phyloP scores from a whole-genome alignment of 1,140 invertebrate genomes.

The Dendroctonus ponderosae region DNA sequence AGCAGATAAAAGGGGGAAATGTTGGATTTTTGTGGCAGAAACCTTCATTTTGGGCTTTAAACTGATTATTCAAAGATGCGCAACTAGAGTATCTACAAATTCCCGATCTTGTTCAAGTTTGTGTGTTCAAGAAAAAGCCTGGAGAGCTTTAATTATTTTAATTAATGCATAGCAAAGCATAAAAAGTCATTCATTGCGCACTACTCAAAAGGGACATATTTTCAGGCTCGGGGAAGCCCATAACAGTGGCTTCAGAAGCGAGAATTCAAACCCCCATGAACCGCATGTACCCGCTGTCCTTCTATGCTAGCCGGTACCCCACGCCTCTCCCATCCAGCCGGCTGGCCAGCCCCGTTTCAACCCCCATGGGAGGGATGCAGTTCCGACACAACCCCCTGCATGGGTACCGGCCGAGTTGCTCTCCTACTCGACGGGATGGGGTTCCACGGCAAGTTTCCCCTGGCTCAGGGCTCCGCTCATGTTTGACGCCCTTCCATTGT shows the following conservation, averaged over 20 bases:
- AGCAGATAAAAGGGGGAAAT: too few relatives aligned
- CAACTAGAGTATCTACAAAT: too few relatives aligned
- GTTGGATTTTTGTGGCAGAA: too few relatives aligned
- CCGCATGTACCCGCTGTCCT: conserved; percentile 66
- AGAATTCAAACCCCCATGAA: conserved; percentile 77
- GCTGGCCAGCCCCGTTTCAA: conserved; percentile 46
- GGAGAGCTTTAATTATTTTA: too few relatives aligned
- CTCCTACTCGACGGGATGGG: conserved; percentile 57
- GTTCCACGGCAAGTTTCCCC: conserved; percentile 57
- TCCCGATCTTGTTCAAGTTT: too few relatives aligned
- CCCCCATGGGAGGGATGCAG: conserved; percentile 40
- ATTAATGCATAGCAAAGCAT: too few relatives aligned
- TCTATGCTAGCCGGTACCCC: conserved; percentile 62
- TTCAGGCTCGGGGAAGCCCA: conserved; percentile 71
- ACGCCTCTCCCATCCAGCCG: conserved; percentile 43
- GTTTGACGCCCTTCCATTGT: too few relatives aligned
- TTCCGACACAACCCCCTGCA: conserved; percentile 39
- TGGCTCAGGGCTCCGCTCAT: too few relatives aligned
- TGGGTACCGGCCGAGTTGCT: conserved; percentile 45
- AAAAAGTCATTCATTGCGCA: neutral
- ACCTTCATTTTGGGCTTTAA: too few relatives aligned
- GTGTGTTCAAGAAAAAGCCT: too few relatives aligned
- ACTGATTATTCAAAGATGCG: too few relatives aligned
- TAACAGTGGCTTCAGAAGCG: conserved; percentile 84
- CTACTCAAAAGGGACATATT: neutral